Percentiles rank a stretch among this genome's conserved stretches.
Conservation (phyloP, 2,113 vertebrate genomes). For the Callaeas wilsoni region DNA sequence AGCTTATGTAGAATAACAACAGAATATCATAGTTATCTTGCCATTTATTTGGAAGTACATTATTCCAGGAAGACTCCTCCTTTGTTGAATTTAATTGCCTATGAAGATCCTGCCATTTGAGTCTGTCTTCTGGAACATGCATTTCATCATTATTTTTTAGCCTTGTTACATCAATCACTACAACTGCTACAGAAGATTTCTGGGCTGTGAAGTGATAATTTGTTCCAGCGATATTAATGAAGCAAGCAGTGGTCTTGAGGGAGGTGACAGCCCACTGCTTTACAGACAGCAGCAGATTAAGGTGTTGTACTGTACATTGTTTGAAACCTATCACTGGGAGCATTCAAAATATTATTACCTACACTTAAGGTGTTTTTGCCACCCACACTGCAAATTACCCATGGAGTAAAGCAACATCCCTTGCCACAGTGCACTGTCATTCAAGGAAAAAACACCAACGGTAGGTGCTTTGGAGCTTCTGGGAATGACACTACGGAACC, state of each 20-base stretch:
- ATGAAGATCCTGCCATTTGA: constrained; percentile 77
- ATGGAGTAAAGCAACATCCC: neutral
- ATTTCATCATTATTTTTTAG: constrained; percentile 81
- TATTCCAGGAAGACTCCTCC: constrained; percentile 68
- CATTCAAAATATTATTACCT: constrained; percentile 1
- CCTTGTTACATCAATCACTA: constrained; percentile 83
- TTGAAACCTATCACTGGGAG: constrained; percentile 27
- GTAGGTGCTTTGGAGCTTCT: neutral
- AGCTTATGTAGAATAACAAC: constrained; percentile 54
- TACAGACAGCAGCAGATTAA: constrained; percentile 67
- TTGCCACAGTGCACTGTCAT: neutral
- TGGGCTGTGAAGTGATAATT: constrained; percentile 82
- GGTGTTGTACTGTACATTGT: constrained; percentile 18
- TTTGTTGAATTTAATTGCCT: constrained; percentile 78
- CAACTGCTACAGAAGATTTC: constrained; percentile 75
- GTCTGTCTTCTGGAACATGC: constrained; percentile 74
- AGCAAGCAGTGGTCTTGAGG: constrained; percentile 75
- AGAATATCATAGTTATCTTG: constrained; percentile 51
- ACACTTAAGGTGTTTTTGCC: constrained; percentile 5
- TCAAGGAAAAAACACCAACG: neutral
- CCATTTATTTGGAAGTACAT: constrained; percentile 69
- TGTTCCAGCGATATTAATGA: constrained; percentile 81
- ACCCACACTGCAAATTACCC: neutral
- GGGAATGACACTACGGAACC: constrained; percentile 7
- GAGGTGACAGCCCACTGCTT: constrained; percentile 73